These are phyloP conservation scores for Porphyrio hochstetteri DNA, from an alignment of 2,113 vertebrate species.

Conservation along the genomic window DNA sequence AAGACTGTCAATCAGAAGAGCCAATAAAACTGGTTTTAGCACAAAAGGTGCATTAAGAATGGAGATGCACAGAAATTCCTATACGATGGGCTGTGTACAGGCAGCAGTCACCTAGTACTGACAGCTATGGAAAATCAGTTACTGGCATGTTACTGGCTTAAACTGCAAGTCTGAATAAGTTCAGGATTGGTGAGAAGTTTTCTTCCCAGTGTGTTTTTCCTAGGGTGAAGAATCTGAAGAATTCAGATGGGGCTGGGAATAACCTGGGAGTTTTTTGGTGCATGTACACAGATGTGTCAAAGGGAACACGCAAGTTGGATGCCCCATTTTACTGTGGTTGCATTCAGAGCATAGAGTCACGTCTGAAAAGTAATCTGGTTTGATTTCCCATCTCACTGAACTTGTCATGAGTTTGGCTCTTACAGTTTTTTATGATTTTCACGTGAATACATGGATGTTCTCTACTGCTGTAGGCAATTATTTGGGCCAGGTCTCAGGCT, in stretches of 20 bases:
- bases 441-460: not conserved
- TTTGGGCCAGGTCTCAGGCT: not conserved
- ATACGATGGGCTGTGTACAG: rapidly evolving
- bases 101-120: not conserved
- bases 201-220: not conserved
- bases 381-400: not conserved
- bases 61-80: not conserved
- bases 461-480: not conserved
- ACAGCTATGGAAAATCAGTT: not conserved
- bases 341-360: not conserved
- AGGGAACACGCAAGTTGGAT: not conserved
- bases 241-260: not conserved
- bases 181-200: not conserved
- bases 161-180: not conserved
- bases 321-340: not conserved
- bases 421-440: not conserved
- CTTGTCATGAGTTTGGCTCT: not conserved
- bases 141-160: not conserved
- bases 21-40: not conserved
- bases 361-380: not conserved
- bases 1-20: not conserved
- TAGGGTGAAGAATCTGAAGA: not conserved
- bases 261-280: not conserved
- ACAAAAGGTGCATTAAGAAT: not conserved
- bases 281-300: not conserved